Base-by-base conservation (phyloP, 2,797 vertebrate genomes). In the Catostomus latipinnis region DNA sequence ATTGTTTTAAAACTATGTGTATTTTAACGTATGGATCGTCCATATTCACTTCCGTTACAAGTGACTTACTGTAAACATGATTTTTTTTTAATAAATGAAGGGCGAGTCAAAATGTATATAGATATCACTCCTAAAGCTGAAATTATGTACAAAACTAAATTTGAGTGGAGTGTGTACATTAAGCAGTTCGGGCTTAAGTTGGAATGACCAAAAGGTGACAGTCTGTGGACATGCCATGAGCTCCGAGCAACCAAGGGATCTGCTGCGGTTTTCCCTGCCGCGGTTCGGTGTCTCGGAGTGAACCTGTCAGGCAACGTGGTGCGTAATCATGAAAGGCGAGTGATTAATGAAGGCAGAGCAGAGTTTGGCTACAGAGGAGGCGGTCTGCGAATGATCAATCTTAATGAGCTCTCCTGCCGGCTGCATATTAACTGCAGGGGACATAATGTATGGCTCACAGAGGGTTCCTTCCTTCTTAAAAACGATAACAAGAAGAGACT, bases 361-460 rank as follows among this genome's bases (percentile, higher is more conserved):
- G 75, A 78, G 87, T 82, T 89, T 86, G 83, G 89, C 89, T 88
- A 86, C 53, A 84, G 88, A 86, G 89, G 89, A 91, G 89, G 89
- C 81, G 88, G 89, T 82, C 79, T 69, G 89, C 82, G 81, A 86
- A 88, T 90, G 92, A 94, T 95, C 92, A 92, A 92, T 94, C 93
- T 94, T 94, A 94, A 94, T 94, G 92, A 94, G 92, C 91, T 92
- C 90, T 93, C 89, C 90, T 65, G 65, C 88, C 88, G 83, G 91
- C 89, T 88, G 81, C 83, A 83, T 91, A 90, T 93, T 92, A 94
- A 93, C 91, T 88, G 91, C 82, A 84, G 85, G 79, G 76, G 86
- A 85, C 81, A 81, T 89, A 91, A 93, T 89, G 92, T 86, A 90
- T 86, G 87, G 84, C 88, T 87, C 85, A 72, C 76, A 80, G 88